Evolutionary conservation across 2,888 invertebrate genomes (phyloP), one percentile per base, ranked within the genome.

Genomic region (Lepidocyrtoides sp.): DNA sequence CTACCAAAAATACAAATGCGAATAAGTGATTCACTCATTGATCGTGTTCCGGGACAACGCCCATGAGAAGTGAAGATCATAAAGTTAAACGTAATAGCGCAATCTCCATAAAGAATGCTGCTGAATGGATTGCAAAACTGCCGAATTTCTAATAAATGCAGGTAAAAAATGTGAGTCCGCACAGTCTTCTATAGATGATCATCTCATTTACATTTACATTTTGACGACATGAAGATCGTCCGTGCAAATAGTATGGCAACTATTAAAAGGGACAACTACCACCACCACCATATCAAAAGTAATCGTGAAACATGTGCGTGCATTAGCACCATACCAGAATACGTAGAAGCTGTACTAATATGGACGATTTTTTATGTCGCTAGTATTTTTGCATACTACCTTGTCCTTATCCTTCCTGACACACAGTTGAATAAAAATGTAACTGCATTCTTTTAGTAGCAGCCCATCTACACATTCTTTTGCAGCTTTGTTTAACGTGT

Each of bases 11-110:
- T 36, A 36, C 36, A n/a, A 36, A n/a, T 69, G 17, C 29, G 26
- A n/a, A n/a, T n/a, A 75, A 41, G 41, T 57, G 51, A 85, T 86
- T 75, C 85, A 72, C 60, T 85, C 41, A 72, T 85, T 29, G 72
- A 87, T 79, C 66, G 66, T 77, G 87, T 88, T 89, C 89, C 89
- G 89, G 88, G 89, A 82, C 89, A 82, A 89, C 89, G 89, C 89
- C 89, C 89, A 89, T 75, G 48, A 75, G 51, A 75, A 51, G 75
- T 75, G 29, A 51, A 75, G 75, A 29, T 20, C 48, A 75, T 51
- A 75, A 75, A 48, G n/a, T 41, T 75, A 48, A 26, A 75, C 23
- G 69, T 14, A 44, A 75, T 23, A n/a, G n/a, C 48, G 44, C 51
- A 48, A 77, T 77, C 63, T 77, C 57, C 75, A 69, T 51, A 72